Conservation (phyloP, 2,888 invertebrate species). For the Mayetiola destructor region DNA sequence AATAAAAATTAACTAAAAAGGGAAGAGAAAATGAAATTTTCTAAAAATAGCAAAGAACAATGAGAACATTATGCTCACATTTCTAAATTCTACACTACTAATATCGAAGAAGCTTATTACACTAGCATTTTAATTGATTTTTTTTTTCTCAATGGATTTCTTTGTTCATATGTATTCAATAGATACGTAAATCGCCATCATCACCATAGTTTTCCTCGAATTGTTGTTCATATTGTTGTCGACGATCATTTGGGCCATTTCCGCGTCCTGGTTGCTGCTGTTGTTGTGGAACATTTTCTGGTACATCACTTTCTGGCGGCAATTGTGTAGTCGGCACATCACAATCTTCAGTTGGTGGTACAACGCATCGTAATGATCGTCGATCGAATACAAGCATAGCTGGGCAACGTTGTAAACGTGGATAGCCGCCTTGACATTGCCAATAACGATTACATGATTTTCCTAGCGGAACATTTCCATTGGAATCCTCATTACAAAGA, state of each 20-base stretch:
- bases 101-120: too few species aligned
- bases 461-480: constrained; percentile 79
- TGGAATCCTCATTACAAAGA: constrained; percentile 78
- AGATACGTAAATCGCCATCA: neutral
- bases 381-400: constrained; percentile 82
- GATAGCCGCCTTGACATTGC: constrained; percentile 89
- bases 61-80: too few species aligned
- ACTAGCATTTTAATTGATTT: too few species aligned
- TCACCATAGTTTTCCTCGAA: neutral
- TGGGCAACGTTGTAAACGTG: constrained; percentile 76
- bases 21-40: too few species aligned
- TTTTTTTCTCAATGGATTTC: too few species aligned
- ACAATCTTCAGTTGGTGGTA: constrained; percentile 81
- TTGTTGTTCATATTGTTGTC: neutral
- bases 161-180: constrained; percentile 5
- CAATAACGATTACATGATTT: constrained; percentile 89
- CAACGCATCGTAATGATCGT: constrained; percentile 67
- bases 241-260: neutral
- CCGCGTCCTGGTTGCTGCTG: neutral
- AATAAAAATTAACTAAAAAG: too few species aligned
- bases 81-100: too few species aligned
- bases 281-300: neutral
- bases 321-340: constrained; percentile 66
- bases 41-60: too few species aligned
- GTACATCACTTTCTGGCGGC: constrained; percentile 41